These are phyloP conservation scores for Agrochola lychnidis DNA, from an alignment of 2,888 invertebrate species.

Conservation along the genomic window DNA sequence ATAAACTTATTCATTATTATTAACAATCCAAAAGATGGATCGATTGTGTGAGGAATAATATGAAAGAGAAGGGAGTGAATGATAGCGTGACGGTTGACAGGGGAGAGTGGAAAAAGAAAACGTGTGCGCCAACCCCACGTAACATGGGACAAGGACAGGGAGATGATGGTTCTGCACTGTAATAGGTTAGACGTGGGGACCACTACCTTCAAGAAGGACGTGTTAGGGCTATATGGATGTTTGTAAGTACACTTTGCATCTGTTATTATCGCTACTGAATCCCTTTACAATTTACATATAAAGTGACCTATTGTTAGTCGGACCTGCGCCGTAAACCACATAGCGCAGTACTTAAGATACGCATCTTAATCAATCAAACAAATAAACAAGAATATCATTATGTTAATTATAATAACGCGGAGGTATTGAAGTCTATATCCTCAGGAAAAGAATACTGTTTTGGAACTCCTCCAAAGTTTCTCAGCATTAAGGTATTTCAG, in stretches of 20 bases:
- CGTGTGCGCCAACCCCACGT: no score
- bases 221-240: not conserved
- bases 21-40: no score
- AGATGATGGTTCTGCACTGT: not conserved
- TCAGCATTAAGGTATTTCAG: not conserved
- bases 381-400: not conserved
- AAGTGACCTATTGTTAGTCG: conserved; percentile 30
- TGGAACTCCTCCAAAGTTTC: not conserved
- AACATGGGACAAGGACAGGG: no score
- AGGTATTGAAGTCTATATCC: not conserved
- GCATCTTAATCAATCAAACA: no score
- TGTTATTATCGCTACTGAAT: conserved; percentile 3
- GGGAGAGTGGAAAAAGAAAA: no score
- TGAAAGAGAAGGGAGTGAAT: no score
- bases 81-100: no score
- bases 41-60: no score
- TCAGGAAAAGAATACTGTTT: not conserved
- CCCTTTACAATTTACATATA: conserved; percentile 33
- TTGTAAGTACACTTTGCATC: not conserved
- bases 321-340: not conserved
- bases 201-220: not conserved
- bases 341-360: not conserved
- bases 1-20: no score
- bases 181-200: not conserved
- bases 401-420: not conserved